These are phyloP conservation scores for Nibea coibor DNA, from an alignment of 2,113 vertebrate genomes.

Conservation along the genomic window DNA sequence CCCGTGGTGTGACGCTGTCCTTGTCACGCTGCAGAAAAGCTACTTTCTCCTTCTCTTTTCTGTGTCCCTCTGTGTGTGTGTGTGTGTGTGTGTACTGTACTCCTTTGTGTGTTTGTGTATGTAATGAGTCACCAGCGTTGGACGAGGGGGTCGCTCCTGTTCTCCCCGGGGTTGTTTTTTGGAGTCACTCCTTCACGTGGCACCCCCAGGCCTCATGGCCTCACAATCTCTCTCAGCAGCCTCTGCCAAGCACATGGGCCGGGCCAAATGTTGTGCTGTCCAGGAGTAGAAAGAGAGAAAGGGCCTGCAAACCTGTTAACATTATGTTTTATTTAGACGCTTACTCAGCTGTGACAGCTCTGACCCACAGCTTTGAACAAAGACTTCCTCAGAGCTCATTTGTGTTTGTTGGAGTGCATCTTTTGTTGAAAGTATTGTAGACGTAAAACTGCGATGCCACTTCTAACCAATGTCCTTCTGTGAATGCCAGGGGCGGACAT, in stretches of 20 bases:
- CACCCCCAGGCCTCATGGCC: slow-evolving; percentile 23
- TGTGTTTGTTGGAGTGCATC: slow-evolving; percentile 35
- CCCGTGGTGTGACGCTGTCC: slow-evolving; percentile 47
- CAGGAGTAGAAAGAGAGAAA: slow-evolving; percentile 35
- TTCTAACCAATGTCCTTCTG: slow-evolving; percentile 61
- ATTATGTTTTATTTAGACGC: slow-evolving; percentile 45
- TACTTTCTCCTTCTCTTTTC: slow-evolving; percentile 6
- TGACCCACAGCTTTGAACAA: slow-evolving; percentile 36
- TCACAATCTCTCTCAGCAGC: slow-evolving; percentile 44
- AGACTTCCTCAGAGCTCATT: slow-evolving; percentile 23
- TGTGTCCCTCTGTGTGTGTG: slow-evolving; percentile 34
- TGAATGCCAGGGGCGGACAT: slow-evolving; percentile 90
- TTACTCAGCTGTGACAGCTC: slow-evolving; percentile 33
- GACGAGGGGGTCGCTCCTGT: slow-evolving; percentile 49
- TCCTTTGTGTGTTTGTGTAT: slow-evolving; percentile 38
- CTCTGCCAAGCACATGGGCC: slow-evolving; percentile 34
- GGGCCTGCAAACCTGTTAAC: slow-evolving; percentile 21
- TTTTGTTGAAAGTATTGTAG: slow-evolving; percentile 43
- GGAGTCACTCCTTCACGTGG: slow-evolving; percentile 65
- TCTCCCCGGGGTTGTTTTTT: slow-evolving; percentile 47
- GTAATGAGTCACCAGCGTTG: slow-evolving; percentile 66
- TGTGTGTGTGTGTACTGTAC: slow-evolving; percentile 17
- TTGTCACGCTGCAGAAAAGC: slow-evolving; percentile 45
- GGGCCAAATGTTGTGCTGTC: slow-evolving; percentile 53
- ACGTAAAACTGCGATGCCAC: slow-evolving; percentile 4